Base-by-base conservation (phyloP, 2,113 vertebrate genomes). In the Myrmecophaga tridactyla region DNA sequence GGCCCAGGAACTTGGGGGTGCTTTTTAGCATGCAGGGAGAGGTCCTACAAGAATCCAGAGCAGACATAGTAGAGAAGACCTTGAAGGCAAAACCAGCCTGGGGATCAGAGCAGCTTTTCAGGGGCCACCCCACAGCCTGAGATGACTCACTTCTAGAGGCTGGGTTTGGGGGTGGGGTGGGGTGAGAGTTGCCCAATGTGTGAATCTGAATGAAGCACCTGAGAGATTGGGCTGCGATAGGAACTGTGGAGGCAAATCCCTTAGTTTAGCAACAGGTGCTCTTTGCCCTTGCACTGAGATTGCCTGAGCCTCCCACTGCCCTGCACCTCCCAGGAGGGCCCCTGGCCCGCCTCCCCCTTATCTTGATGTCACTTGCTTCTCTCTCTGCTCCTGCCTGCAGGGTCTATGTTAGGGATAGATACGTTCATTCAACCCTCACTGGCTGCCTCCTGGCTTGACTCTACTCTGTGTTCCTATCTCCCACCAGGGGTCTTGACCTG, bases 401-500 rank as follows among this genome's bases (percentile, higher is more conserved):
- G 70, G 62, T 77, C 36, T 6, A 0, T 36, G 67, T 46, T 18
- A 3, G 4, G 56, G 10, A 12, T 67, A 5, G 4, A n/a, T 34
- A 7, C 23, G 39, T 36, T 27, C n/a, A 21, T 41, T 60, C 39
- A 15, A 1, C 51, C n/a, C 43, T 51, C 2, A 9, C 48, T 8
- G 14, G 20, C 58, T 29, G 29, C 65, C 36, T 95, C 48, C 36
- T 63, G 21, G 72, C 56, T 87, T 84, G 80, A 91, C 73, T 36
- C 17, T 5, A 51, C 60, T 82, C 70, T 90, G 23, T 78, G 11
- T 80, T 92, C 84, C 81, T 92, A 53, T 94, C 53, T 96, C 58
- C 62, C 58, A 56, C 72, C 89, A 96, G 95, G 76, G 70, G 58
- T 46, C 90, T 73, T 92, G n/a, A 63, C 75, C 1, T 95, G 94